phyloP scores from a whole-genome alignment of 1,140 invertebrate species.

The Uloborus diversus region DNA sequence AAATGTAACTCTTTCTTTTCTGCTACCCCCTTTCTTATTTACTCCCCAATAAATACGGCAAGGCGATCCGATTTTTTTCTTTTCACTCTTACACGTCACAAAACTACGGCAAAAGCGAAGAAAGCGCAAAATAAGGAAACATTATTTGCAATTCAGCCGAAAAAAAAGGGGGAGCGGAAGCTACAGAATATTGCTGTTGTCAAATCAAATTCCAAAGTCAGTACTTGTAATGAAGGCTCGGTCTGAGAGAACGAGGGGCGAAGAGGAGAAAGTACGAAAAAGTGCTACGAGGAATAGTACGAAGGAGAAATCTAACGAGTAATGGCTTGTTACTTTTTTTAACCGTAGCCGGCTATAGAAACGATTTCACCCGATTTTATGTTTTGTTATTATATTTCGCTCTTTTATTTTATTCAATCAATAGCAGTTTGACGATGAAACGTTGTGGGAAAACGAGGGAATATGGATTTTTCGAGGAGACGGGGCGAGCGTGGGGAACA shows the following conservation, averaged over 20 bases:
- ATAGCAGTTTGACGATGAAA: conserved; percentile 43
- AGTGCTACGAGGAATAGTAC: not conserved
- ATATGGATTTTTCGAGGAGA: not conserved
- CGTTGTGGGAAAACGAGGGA: no score
- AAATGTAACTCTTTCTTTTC: conserved; percentile 39
- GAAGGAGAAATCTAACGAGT: conserved; percentile 16
- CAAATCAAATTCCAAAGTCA: conserved; percentile 33
- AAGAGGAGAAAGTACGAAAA: not conserved
- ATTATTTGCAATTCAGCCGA: conserved; percentile 39
- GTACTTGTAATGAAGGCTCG: conserved; percentile 39
- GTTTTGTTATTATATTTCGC: no score
- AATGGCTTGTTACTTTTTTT: conserved; percentile 51
- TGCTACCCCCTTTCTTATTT: not conserved
- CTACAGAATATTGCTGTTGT: conserved; percentile 9
- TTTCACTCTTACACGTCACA: not conserved
- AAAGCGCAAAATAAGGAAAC: conserved; percentile 31
- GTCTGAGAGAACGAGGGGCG: not conserved
- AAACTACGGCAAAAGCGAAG: not conserved
- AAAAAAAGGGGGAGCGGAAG: not conserved
- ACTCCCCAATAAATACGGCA: not conserved
- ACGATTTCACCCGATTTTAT: conserved; percentile 22
- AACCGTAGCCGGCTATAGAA: not conserved
- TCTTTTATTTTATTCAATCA: conserved; percentile 25
- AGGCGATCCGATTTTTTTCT: not conserved
- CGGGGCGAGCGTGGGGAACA: no score